A percentile compares a stretch with the other conserved stretches of the same genome.
These are phyloP conservation scores for Spisula solida DNA, from an alignment of 2,888 invertebrate genomes.

Conservation along the genomic window DNA sequence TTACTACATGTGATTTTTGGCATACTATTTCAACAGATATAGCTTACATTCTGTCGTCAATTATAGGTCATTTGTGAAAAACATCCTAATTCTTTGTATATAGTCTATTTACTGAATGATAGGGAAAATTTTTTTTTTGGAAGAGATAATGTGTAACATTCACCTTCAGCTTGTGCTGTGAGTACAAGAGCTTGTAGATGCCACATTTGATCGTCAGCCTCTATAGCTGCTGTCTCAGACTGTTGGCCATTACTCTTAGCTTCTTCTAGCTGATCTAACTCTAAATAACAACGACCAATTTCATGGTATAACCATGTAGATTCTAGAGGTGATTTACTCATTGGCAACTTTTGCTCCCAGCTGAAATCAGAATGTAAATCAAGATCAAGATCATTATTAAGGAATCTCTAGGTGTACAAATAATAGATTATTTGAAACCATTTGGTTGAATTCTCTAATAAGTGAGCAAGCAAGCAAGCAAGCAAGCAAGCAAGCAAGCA, in stretches of 20 bases:
- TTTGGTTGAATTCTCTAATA: not conserved
- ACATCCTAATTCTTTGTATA: too few relatives aligned
- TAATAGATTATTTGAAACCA: not conserved
- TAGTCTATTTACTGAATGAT: too few relatives aligned
- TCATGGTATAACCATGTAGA: slow-evolving; percentile 88
- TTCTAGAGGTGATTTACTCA: slow-evolving; percentile 87
- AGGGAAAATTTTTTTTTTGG: too few relatives aligned
- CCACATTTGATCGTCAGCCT: slow-evolving; percentile 85
- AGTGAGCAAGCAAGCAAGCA: too few relatives aligned
- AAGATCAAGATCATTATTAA: not conserved
- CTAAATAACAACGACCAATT: slow-evolving; percentile 88
- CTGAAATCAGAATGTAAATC: slow-evolving; percentile 64
- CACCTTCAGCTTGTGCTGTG: slow-evolving; percentile 86
- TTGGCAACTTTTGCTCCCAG: slow-evolving; percentile 87
- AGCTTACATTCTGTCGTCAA: too few relatives aligned
- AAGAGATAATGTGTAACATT: not conserved
- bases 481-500: too few relatives aligned
- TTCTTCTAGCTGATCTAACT: slow-evolving; percentile 78
- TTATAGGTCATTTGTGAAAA: too few relatives aligned
- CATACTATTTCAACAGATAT: too few relatives aligned
- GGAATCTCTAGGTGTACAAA: not conserved
- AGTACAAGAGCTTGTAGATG: slow-evolving; percentile 86
- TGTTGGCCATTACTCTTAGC: slow-evolving; percentile 84
- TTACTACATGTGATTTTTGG: too few relatives aligned
- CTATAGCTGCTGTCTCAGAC: slow-evolving; percentile 83